Evolutionary conservation across 2,113 vertebrate species (phyloP).

Genomic region (Scytalopus superciliaris): DNA sequence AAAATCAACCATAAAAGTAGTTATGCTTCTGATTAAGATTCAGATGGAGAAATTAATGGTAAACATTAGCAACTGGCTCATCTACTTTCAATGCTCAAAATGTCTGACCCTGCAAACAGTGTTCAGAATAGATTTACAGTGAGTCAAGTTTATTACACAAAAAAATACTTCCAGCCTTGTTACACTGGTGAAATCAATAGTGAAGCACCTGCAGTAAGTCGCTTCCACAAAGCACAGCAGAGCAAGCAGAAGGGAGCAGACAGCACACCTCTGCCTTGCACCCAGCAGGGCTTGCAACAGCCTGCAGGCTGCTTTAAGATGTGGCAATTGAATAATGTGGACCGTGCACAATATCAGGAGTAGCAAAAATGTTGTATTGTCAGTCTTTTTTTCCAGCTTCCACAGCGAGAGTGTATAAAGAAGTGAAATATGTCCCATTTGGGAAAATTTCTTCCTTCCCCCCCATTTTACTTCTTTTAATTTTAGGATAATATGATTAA

Average conservation of each 20-base stretch:
- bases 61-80: not conserved
- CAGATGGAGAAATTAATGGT: not conserved
- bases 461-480: accelerated
- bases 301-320: not conserved
- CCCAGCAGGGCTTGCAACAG: not conserved
- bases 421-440: not conserved
- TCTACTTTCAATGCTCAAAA: not conserved
- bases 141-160: not conserved
- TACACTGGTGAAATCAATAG: not conserved
- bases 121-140: not conserved
- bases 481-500: not conserved
- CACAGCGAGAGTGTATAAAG: not conserved
- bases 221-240: not conserved
- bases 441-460: not conserved
- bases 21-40: not conserved
- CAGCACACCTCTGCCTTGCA: not conserved
- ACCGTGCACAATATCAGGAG: not conserved
- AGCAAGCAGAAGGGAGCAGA: not conserved
- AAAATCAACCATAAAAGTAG: not conserved
- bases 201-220: not conserved
- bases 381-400: not conserved
- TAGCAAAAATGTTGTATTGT: not conserved
- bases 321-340: not conserved
- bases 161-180: not conserved
- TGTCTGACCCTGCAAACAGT: not conserved